Conservation (phyloP, 2,113 vertebrate genomes). For the Ranitomeya imitator region DNA sequence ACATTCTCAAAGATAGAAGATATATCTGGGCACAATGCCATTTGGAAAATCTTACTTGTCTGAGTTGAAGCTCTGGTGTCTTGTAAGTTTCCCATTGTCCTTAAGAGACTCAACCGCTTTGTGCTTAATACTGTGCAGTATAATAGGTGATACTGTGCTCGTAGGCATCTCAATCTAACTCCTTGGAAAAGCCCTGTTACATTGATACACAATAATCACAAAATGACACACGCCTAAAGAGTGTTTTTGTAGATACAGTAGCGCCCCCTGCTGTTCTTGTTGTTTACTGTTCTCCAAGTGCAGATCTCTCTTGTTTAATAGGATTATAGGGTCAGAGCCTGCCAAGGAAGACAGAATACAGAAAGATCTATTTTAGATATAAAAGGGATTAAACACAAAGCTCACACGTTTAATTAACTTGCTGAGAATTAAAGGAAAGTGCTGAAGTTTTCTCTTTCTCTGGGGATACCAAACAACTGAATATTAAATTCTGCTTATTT, state of each 20-base stretch:
- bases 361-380: slow-evolving; percentile 86
- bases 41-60: slow-evolving; percentile 31
- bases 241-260: slow-evolving; percentile 15
- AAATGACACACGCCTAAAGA: not conserved
- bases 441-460: slow-evolving; percentile 71
- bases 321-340: slow-evolving; percentile 82
- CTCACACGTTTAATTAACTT: slow-evolving; percentile 83
- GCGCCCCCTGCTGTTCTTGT: slow-evolving; percentile 44
- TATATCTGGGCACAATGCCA: slow-evolving; percentile 29
- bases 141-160: not conserved
- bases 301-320: slow-evolving; percentile 67
- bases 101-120: slow-evolving; percentile 3
- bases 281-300: slow-evolving; percentile 2
- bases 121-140: slow-evolving; percentile 3
- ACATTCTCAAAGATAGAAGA: not conserved
- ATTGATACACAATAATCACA: not conserved
- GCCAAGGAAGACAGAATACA: slow-evolving; percentile 75
- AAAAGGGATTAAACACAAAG: slow-evolving; percentile 74
- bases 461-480: slow-evolving; percentile 52
- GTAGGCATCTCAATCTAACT: slow-evolving; percentile 5
- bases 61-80: slow-evolving; percentile 15
- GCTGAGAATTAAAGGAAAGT: slow-evolving; percentile 85
- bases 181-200: not conserved
- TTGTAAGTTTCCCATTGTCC: slow-evolving; percentile 11
- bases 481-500: slow-evolving; percentile 54